Evolutionary conservation across 1,140 invertebrate genomes (phyloP).

Genomic region (Leptestheria dahalacensis): DNA sequence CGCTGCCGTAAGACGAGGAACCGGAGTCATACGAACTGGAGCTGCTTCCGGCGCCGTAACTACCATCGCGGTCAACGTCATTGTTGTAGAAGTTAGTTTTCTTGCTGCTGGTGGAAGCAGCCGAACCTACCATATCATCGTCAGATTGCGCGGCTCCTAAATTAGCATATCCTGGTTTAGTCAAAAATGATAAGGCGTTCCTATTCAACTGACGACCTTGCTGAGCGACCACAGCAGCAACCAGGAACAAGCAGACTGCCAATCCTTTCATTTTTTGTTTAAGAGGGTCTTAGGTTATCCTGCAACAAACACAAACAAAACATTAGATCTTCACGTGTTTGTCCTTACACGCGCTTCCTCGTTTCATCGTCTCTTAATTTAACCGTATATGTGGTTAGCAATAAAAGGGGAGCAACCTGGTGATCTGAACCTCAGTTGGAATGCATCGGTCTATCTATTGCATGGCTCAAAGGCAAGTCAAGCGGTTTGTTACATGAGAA

Average conservation of each 20-base stretch:
- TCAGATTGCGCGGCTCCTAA: background rate
- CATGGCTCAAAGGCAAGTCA: no score
- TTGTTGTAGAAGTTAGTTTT: constrained; percentile 7
- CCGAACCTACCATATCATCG: background rate
- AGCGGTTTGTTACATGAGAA: no score
- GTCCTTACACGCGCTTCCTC: no score
- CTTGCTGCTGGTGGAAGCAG: background rate
- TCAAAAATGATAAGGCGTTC: background rate
- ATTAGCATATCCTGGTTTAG: constrained; percentile 1
- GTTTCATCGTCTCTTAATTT: no score
- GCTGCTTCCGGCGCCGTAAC: background rate
- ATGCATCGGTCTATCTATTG: no score
- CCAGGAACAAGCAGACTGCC: background rate
- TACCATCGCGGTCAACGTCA: constrained; percentile 3
- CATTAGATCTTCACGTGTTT: no score
- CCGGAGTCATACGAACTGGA: background rate
- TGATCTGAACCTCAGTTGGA: no score
- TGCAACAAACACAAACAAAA: no score
- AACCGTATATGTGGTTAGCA: no score
- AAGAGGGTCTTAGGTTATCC: background rate
- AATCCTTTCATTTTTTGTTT: background rate
- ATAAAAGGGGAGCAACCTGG: no score
- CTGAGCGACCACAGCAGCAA: background rate
- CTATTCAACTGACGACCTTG: constrained; percentile 9
- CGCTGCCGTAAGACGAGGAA: background rate